A percentile compares a stretch with the other conserved stretches of the same genome.
Evolutionary conservation across 2,888 invertebrate genomes (phyloP).

Genomic region (Chrysomela aeneicollis): DNA sequence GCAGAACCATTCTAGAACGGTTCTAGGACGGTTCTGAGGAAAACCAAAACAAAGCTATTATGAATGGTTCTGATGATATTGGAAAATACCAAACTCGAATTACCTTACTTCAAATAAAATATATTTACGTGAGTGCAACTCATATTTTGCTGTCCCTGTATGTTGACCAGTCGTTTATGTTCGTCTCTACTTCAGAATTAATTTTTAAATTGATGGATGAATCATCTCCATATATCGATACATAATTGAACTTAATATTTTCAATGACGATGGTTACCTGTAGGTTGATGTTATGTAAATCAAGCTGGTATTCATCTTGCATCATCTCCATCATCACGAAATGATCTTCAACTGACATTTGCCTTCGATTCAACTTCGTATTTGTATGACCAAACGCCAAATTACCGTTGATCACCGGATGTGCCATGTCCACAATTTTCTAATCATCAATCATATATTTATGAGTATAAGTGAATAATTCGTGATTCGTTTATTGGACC

Average conservation of each 20-base stretch:
- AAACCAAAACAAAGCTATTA: too few species aligned
- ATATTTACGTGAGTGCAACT: too few species aligned
- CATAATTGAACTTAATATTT: background rate
- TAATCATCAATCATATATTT: constrained; percentile 63
- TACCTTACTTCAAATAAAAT: too few species aligned
- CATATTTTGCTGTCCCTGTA: too few species aligned
- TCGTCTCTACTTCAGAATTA: too few species aligned
- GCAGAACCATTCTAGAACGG: too few species aligned
- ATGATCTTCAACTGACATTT: constrained; percentile 4
- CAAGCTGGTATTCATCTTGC: background rate
- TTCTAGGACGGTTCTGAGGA: too few species aligned
- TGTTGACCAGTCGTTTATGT: too few species aligned
- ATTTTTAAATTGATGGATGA: background rate
- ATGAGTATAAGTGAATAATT: constrained; percentile 60
- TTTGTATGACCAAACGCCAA: constrained; percentile 31
- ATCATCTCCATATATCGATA: background rate
- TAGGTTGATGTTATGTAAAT: background rate
- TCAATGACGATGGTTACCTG: background rate
- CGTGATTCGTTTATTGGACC: constrained; percentile 55
- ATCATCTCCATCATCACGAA: background rate
- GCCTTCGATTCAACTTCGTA: constrained; percentile 29
- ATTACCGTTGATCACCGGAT: constrained; percentile 54
- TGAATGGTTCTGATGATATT: too few species aligned
- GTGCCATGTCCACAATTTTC: constrained; percentile 61
- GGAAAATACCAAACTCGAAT: too few species aligned